These are phyloP conservation scores for Piaya cayana DNA, from an alignment of 2,113 vertebrate species.

Conservation along the genomic window DNA sequence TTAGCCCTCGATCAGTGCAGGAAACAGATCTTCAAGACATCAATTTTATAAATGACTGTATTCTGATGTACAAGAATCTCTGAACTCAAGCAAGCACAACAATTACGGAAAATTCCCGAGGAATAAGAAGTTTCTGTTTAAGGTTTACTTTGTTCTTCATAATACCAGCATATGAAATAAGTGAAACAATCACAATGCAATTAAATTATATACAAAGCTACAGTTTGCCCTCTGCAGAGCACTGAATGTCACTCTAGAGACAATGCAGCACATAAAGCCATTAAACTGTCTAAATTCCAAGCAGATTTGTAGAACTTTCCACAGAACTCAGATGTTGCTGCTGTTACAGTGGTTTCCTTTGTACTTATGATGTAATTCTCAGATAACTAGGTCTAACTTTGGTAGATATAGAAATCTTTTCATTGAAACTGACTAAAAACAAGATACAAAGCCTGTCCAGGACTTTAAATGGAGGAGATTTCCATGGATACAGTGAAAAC, in stretches of 20 bases:
- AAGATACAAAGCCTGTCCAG: neutral
- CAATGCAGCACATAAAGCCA: neutral
- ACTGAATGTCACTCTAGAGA: neutral
- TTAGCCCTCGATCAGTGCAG: neutral
- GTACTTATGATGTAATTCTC: neutral
- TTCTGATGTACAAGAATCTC: neutral
- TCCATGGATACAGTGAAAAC: neutral
- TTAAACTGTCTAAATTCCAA: neutral
- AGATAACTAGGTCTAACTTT: neutral
- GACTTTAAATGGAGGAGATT: neutral
- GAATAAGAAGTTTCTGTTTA: neutral
- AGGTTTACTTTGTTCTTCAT: neutral
- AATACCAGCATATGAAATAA: neutral
- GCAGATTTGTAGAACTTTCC: neutral
- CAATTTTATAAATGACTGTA: neutral
- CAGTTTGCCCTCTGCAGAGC: neutral
- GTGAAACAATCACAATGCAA: neutral
- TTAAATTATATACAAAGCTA: neutral
- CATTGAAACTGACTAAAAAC: neutral
- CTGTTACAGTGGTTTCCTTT: neutral
- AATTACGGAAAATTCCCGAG: neutral
- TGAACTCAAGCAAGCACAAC: neutral
- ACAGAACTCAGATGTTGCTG: neutral
- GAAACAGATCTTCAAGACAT: neutral
- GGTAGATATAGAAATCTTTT: neutral